These are phyloP conservation scores for Lichenostomus cassidix DNA, from an alignment of 2,113 vertebrate genomes.

Conservation along the genomic window DNA sequence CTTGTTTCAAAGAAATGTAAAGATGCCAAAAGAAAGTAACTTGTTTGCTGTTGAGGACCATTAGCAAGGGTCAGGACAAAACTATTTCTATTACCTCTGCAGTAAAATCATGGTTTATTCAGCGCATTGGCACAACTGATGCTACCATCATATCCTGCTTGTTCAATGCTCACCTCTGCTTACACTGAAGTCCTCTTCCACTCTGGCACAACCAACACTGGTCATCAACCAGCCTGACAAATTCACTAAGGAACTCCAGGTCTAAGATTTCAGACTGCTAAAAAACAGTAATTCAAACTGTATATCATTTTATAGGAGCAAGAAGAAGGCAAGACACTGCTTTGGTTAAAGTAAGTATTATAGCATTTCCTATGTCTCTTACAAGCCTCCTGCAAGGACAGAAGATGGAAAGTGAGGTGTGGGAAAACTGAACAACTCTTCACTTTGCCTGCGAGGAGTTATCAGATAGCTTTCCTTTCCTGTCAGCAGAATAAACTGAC, in stretches of 20 bases:
- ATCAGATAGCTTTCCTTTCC: slow-evolving; percentile 20
- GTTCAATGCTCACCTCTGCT: neutral
- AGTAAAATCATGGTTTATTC: neutral
- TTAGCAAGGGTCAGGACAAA: neutral
- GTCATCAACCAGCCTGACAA: neutral
- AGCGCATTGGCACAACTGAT: neutral
- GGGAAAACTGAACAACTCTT: neutral
- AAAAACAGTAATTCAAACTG: neutral
- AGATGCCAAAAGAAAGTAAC: neutral
- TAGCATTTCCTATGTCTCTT: neutral
- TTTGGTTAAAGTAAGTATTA: neutral
- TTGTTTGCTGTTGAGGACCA: neutral
- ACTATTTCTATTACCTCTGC: neutral
- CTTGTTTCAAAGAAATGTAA: neutral
- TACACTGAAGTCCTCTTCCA: neutral
- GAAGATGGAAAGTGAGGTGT: neutral
- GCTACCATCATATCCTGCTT: neutral
- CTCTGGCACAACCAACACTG: neutral
- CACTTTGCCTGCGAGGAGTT: neutral
- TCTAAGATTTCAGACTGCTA: neutral
- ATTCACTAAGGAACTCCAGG: neutral
- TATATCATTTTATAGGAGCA: neutral
- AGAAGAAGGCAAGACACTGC: neutral
- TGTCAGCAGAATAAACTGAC: slow-evolving; percentile 18
- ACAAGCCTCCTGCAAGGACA: neutral